phyloP scores from a whole-genome alignment of 1,140 invertebrate genomes.

The Pomacea maculata region DNA sequence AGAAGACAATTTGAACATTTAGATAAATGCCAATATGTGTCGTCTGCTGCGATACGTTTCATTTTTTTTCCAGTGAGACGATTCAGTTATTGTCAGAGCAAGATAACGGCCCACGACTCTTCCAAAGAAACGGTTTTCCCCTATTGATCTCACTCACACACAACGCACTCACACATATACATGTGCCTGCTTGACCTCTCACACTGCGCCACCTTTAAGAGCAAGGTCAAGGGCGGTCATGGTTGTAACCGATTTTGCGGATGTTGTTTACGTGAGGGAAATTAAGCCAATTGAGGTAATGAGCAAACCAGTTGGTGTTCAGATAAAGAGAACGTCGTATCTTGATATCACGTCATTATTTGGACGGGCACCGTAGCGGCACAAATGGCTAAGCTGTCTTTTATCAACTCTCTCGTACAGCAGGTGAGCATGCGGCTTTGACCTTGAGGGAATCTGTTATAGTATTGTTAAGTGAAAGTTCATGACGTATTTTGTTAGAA shows the following conservation, averaged over 20 bases:
- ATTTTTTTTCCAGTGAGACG: too few species aligned
- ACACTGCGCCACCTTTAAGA: background rate
- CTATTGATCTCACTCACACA: background rate
- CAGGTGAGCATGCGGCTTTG: background rate
- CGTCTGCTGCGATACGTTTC: too few species aligned
- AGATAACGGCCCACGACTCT: background rate
- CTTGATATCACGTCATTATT: background rate
- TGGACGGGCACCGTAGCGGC: background rate
- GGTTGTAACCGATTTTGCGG: slow-evolving; percentile 16
- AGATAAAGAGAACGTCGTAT: background rate
- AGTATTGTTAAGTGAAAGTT: too few species aligned
- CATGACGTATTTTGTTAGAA: too few species aligned
- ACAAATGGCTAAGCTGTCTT: slow-evolving; percentile 17
- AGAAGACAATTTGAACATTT: too few species aligned
- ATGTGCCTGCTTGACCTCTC: slow-evolving; percentile 19
- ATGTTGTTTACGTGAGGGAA: slow-evolving; percentile 18
- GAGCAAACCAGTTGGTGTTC: background rate
- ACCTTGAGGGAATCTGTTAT: too few species aligned
- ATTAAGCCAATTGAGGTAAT: background rate
- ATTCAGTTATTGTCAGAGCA: too few species aligned
- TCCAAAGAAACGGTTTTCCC: background rate
- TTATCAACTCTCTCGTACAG: slow-evolving; percentile 18
- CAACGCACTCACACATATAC: background rate
- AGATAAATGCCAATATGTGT: too few species aligned
- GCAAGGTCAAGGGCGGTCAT: slow-evolving; percentile 17